A percentile compares a stretch with the other conserved stretches of the same genome.
phyloP scores from a whole-genome alignment of 1,140 invertebrate species.

The Archivesica marissinica region DNA sequence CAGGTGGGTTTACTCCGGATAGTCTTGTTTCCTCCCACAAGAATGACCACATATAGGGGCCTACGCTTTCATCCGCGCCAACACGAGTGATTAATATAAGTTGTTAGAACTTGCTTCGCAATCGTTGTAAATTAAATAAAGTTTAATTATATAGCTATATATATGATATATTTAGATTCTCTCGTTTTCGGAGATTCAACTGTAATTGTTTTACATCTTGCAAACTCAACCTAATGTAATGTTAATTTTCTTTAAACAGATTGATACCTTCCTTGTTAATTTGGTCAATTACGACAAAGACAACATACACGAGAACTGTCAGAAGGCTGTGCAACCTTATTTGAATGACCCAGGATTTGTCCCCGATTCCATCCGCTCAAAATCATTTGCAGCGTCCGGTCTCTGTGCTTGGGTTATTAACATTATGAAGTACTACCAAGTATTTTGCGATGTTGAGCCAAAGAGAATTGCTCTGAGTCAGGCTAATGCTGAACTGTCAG shows the following conservation, averaged over 20 bases:
- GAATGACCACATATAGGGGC: too few relatives aligned
- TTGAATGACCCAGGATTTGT: constrained; percentile 95
- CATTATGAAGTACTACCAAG: constrained; percentile 95
- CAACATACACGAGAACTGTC: constrained; percentile 97
- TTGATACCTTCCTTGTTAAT: constrained; percentile 94
- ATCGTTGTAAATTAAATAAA: too few relatives aligned
- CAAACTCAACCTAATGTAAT: too few relatives aligned
- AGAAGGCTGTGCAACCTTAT: constrained; percentile 96
- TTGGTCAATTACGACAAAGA: constrained; percentile 98
- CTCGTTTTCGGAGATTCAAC: too few relatives aligned
- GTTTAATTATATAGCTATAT: too few relatives aligned
- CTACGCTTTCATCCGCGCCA: too few relatives aligned
- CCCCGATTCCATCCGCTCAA: constrained; percentile 95
- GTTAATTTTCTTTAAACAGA: constrained; percentile 80
- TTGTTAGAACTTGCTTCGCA: too few relatives aligned
- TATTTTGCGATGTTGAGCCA: constrained; percentile 98
- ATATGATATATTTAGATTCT: too few relatives aligned
- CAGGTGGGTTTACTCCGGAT: too few relatives aligned
- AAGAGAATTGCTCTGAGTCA: constrained; percentile 95
- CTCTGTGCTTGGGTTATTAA: constrained; percentile 98
- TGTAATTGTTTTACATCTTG: too few relatives aligned
- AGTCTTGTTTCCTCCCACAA: too few relatives aligned
- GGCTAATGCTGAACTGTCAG: constrained; percentile 95
- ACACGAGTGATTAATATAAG: too few relatives aligned
- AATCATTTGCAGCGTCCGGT: constrained; percentile 96